Percentiles rank a stretch among this genome's conserved stretches.
phyloP scores from a whole-genome alignment of 2,888 invertebrate genomes.

The Cephus nigrinus region DNA sequence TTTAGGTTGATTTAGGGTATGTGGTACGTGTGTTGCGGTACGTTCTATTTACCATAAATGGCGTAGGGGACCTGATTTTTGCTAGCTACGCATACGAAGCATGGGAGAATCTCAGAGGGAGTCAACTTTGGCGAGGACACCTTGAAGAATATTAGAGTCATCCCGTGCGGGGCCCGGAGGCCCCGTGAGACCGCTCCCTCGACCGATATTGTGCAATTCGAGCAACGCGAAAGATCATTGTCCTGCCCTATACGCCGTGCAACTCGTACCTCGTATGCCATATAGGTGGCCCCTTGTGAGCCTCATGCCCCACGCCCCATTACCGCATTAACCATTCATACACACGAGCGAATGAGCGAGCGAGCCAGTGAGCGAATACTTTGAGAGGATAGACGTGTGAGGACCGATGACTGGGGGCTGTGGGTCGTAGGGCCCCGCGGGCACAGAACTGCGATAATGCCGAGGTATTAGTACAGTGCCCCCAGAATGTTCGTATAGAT shows the following conservation, averaged over 20 bases:
- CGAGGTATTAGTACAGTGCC: not conserved
- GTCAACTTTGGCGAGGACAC: slow-evolving; percentile 24
- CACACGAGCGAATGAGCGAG: not conserved
- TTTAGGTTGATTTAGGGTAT: not conserved
- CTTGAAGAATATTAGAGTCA: slow-evolving; percentile 44
- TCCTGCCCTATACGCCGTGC: slow-evolving; percentile 27
- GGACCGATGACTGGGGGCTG: slow-evolving; percentile 42
- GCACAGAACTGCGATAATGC: slow-evolving; percentile 19
- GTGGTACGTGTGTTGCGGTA: too few species aligned
- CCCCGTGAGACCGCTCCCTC: slow-evolving; percentile 42
- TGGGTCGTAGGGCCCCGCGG: slow-evolving; percentile 41
- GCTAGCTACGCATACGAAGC: not conserved
- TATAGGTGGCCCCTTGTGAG: slow-evolving; percentile 1
- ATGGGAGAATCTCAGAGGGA: not conserved
- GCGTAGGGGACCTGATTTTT: not conserved
- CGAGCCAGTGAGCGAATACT: not conserved
- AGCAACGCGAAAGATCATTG: slow-evolving; percentile 45
- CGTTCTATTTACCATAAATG: not conserved
- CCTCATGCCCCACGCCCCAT: slow-evolving; percentile 1
- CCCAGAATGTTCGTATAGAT: not conserved
- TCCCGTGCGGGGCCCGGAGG: slow-evolving; percentile 28
- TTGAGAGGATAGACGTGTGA: not conserved
- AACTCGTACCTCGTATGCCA: slow-evolving; percentile 1
- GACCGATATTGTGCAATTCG: slow-evolving; percentile 37
- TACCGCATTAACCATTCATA: slow-evolving; percentile 7